A percentile compares a stretch with the other conserved stretches of the same genome.
Conservation (phyloP, 2,888 invertebrate species). For the Caenorhabditis sinica region DNA sequence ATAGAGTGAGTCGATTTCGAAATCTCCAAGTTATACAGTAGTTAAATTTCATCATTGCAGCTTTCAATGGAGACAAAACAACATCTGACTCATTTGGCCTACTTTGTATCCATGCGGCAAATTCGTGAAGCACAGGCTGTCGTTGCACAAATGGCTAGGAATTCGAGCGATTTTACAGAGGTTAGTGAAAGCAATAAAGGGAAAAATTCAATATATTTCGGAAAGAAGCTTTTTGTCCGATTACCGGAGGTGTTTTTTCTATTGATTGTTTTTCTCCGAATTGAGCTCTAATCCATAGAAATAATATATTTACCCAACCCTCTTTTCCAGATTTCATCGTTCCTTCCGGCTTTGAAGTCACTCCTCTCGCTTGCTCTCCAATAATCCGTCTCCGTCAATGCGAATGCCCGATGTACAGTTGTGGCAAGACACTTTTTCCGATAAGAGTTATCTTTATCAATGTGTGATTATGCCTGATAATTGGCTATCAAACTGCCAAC, state of each 20-base stretch:
- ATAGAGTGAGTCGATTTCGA: conserved; percentile 2
- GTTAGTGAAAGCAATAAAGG: conserved; percentile 21
- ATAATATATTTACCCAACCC: conserved; percentile 17
- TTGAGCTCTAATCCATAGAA: neutral
- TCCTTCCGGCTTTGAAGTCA: conserved; percentile 61
- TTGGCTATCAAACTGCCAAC: neutral
- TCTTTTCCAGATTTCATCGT: conserved; percentile 59
- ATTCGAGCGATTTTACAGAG: conserved; percentile 48
- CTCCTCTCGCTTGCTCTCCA: conserved; percentile 52
- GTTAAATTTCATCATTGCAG: conserved; percentile 16
- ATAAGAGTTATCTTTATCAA: conserved; percentile 1
- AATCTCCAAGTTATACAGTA: neutral
- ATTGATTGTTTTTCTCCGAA: neutral
- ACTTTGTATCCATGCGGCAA: conserved; percentile 19
- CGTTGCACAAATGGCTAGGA: conserved; percentile 53
- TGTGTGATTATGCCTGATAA: neutral
- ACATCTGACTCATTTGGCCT: conserved; percentile 27
- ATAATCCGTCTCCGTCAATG: conserved; percentile 35
- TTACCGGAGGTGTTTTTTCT: neutral
- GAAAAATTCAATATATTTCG: neutral
- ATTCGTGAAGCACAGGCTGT: conserved; percentile 52
- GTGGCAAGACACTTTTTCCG: neutral
- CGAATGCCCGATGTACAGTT: neutral
- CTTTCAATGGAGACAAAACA: conserved; percentile 43
- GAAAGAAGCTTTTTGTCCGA: neutral